Evolutionary conservation across 2,888 invertebrate genomes (phyloP), one percentile per base, ranked within the genome.

Genomic region (Drosophila anomelani): DNA sequence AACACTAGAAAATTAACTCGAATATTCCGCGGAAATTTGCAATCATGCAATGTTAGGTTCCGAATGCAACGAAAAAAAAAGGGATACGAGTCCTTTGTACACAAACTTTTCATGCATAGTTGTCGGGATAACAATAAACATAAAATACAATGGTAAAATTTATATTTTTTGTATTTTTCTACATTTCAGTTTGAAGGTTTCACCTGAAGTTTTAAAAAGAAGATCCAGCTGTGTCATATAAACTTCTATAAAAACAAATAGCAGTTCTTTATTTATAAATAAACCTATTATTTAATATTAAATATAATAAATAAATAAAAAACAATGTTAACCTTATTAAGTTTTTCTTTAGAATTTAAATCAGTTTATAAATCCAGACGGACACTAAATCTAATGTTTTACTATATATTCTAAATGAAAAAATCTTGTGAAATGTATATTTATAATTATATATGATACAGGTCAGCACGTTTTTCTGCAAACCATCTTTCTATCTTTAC

Each of bases 11-110:
- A 56, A 67, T 69, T 68, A 68, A 68, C 67, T 68, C 56, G n/a
- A 46, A 56, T 47, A 41, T 68, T 68, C 38, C 46, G 46, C 47
- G 41, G 67, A 68, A 68, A 49, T 68, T 36, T 36, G 39, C 39
- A 17, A 41, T 68, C 67, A 68, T 68, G 67, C 36, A 68, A 68
- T 68, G 41, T 68, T 68, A 51, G 39, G 34, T 39, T 34, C 17
- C 29, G 8, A 60, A 58, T 12, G 15, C 38, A 20, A 5, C n/a
- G n/a, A 38, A 9, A 20, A 29, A 34, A 34, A 39, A 59, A 47
- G 4, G 60, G 60, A 41, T 43, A 61, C 17, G 5, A 41, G n/a
- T 43, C 41, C 32, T 7, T 60, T 57, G 39, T 55, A 26, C 1
- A 8, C 0, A 12, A 7, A 17, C 6, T 29, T 44, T 20, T n/a